Evolutionary conservation across 2,888 invertebrate genomes (phyloP).

Genomic region (Meghimatium bilineatum): DNA sequence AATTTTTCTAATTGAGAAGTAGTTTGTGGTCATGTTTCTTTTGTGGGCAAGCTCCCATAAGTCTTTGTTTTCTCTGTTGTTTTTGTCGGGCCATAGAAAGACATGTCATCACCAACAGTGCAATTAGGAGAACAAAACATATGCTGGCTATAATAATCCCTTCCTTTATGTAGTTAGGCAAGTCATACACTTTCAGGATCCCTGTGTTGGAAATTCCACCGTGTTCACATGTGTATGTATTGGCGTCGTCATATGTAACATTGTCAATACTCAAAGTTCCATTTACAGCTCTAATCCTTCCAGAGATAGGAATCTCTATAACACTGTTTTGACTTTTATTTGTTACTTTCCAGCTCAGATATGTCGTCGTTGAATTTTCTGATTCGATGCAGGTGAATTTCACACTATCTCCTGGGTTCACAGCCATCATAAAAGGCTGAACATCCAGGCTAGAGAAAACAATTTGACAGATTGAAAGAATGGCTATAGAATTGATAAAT

Average conservation of each 20-base stretch:
- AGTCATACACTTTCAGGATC: conserved; percentile 28
- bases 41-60: too few species aligned
- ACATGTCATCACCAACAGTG: neutral
- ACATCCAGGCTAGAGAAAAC: conserved; percentile 14
- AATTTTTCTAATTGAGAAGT: neutral
- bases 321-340: neutral
- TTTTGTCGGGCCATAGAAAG: neutral
- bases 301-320: neutral
- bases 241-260: conserved; percentile 9
- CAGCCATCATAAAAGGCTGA: conserved; percentile 25
- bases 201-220: neutral
- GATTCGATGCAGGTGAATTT: conserved; percentile 8
- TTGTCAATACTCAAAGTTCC: conserved; percentile 30
- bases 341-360: neutral
- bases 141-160: neutral
- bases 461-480: neutral
- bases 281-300: neutral
- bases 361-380: neutral
- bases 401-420: conserved; percentile 19
- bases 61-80: neutral
- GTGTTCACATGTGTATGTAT: conserved; percentile 13
- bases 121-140: neutral
- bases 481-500: too few species aligned
- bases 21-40: neutral
- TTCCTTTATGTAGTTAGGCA: conserved; percentile 29